Evolutionary conservation across 1,140 invertebrate genomes (phyloP).

Genomic region (Lordiphosa mommai): DNA sequence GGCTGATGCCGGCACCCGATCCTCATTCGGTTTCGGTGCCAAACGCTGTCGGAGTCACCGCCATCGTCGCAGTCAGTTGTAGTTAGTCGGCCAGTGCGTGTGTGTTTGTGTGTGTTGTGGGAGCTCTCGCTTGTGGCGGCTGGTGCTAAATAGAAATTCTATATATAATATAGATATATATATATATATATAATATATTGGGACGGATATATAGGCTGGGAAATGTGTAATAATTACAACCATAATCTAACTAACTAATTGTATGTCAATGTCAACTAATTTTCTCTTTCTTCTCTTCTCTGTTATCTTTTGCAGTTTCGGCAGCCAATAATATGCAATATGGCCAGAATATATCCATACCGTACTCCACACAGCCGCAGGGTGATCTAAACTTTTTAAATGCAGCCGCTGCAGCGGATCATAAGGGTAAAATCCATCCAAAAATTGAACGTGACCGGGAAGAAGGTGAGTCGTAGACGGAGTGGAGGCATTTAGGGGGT

Average conservation of each 20-base stretch:
- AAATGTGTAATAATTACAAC: conserved; percentile 8
- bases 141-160: conserved; percentile 5
- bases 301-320: conserved; percentile 62
- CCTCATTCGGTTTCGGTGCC: conserved; percentile 39
- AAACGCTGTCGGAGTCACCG: conserved; percentile 30
- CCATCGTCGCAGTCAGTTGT: conserved; percentile 51
- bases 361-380: conserved; percentile 78
- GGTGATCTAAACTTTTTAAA: conserved; percentile 79
- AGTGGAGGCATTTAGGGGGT: conserved; percentile 61
- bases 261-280: conserved; percentile 11
- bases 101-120: conserved; percentile 39
- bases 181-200: conserved; percentile 7
- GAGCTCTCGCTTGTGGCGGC: conserved; percentile 16
- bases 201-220: not conserved
- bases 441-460: conserved; percentile 80
- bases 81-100: conserved; percentile 59
- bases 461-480: conserved; percentile 74
- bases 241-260: not conserved
- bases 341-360: conserved; percentile 80
- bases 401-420: conserved; percentile 70
- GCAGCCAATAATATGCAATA: conserved; percentile 79
- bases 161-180: conserved; percentile 20
- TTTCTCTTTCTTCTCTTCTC: conserved; percentile 11
- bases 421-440: conserved; percentile 80
- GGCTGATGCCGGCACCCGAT: conserved; percentile 63